A percentile compares a stretch with the other conserved stretches of the same genome.
phyloP scores from a whole-genome alignment of 2,113 vertebrate species.

The Oreochromis spilurus region DNA sequence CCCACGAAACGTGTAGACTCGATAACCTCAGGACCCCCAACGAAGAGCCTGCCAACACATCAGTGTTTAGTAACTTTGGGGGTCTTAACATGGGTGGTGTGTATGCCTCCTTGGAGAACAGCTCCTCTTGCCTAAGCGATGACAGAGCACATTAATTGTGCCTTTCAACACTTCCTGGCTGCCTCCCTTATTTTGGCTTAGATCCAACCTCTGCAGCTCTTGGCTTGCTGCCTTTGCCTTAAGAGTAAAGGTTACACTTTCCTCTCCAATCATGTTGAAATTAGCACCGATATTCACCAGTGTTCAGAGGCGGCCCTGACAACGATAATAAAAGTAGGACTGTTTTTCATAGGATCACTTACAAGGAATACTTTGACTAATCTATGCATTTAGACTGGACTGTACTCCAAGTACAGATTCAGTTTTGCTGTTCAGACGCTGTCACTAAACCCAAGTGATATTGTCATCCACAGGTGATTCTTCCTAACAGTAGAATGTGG shows the following conservation, averaged over 20 bases:
- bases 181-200: background rate
- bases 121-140: background rate
- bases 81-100: background rate
- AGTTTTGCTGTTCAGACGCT: background rate
- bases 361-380: background rate
- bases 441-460: background rate
- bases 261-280: background rate
- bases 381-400: background rate
- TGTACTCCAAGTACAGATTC: background rate
- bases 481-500: background rate
- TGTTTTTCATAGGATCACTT: background rate
- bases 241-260: background rate
- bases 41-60: background rate
- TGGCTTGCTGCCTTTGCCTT: background rate
- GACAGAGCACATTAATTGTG: constrained; percentile 25
- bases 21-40: background rate
- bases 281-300: background rate
- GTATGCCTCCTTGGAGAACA: background rate
- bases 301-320: background rate
- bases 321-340: background rate
- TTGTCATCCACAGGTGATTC: background rate
- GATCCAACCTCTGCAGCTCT: background rate
- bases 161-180: constrained; percentile 5
- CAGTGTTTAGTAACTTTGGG: background rate
- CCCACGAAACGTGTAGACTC: background rate